These are phyloP conservation scores for Stylophora pistillata DNA, from an alignment of 64 coral and sea anemone genomes.

Conservation along the genomic window DNA sequence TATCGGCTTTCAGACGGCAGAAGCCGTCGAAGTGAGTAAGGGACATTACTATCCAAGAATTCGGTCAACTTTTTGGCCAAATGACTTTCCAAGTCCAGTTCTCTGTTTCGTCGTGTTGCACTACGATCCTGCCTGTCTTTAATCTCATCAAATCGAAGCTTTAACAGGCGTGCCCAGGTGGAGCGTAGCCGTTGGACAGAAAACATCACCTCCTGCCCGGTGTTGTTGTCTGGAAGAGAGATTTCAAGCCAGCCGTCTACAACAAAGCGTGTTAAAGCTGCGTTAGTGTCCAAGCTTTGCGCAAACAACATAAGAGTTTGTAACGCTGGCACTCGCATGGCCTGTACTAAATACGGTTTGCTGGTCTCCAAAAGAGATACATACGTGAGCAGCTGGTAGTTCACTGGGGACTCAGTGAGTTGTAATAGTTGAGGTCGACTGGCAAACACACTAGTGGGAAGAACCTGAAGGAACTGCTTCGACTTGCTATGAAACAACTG, in stretches of 20 bases:
- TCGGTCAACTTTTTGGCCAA: conserved; percentile 85
- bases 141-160: conserved; percentile 65
- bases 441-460: conserved; percentile 86
- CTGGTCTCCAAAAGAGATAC: conserved; percentile 95
- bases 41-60: conserved; percentile 89
- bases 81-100: conserved; percentile 71
- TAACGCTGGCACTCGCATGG: conserved; percentile 94
- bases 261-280: conserved; percentile 82
- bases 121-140: conserved; percentile 29
- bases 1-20: conserved; percentile 74
- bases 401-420: conserved; percentile 36
- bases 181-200: conserved; percentile 79
- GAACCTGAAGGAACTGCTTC: conserved; percentile 85
- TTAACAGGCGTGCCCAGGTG: conserved; percentile 82
- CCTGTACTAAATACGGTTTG: conserved; percentile 98
- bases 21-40: conserved; percentile 74
- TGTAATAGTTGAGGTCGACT: conserved; percentile 77
- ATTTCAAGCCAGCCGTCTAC: conserved; percentile 92
- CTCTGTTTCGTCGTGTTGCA: conserved; percentile 49
- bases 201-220: conserved; percentile 72
- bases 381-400: conserved; percentile 84
- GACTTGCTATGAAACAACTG: conserved; percentile 89
- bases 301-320: conserved; percentile 93
- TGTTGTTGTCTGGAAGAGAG: conserved; percentile 53
- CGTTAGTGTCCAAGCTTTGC: conserved; percentile 84